Percentiles rank a stretch among this genome's conserved stretches.
These are phyloP conservation scores for Cataglyphis altisquamis DNA, from an alignment of 2,888 invertebrate species.

Conservation along the genomic window DNA sequence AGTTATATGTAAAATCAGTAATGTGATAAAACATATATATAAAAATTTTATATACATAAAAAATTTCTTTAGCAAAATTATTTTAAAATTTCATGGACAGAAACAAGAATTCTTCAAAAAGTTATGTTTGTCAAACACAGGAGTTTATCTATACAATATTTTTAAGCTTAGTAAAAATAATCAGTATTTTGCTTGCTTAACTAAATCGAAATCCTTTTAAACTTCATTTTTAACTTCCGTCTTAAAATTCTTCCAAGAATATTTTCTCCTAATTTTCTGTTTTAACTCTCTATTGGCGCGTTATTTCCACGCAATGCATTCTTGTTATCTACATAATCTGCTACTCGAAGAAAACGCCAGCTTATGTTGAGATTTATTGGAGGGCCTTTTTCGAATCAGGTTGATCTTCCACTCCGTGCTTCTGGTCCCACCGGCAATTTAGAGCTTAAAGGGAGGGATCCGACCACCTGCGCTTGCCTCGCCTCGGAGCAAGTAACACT, in stretches of 20 bases:
- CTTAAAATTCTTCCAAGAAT: not conserved
- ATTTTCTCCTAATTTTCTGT: not conserved
- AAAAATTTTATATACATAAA: not conserved
- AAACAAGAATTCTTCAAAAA: not conserved
- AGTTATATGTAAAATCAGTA: too few relatives aligned
- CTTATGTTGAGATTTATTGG: conserved; percentile 57
- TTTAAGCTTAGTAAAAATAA: not conserved
- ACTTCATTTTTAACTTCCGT: not conserved
- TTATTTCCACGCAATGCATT: conserved; percentile 1
- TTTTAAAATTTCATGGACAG: not conserved
- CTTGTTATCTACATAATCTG: not conserved
- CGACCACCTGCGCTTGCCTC: conserved; percentile 69
- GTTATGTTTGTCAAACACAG: not conserved
- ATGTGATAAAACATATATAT: not conserved
- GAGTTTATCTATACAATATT: not conserved
- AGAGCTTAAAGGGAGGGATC: conserved; percentile 52
- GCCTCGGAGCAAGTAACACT: conserved; percentile 67
- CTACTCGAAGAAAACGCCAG: conserved; percentile 27
- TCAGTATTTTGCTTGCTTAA: not conserved
- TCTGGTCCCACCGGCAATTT: conserved; percentile 37
- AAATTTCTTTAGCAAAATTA: not conserved
- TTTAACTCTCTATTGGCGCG: not conserved
- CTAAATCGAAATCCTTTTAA: not conserved
- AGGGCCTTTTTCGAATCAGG: conserved; percentile 9
- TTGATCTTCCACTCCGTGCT: conserved; percentile 21